Evolutionary conservation across 2,888 invertebrate genomes (phyloP), one percentile per base, ranked within the genome.

Genomic region (Drosophila colorata): DNA sequence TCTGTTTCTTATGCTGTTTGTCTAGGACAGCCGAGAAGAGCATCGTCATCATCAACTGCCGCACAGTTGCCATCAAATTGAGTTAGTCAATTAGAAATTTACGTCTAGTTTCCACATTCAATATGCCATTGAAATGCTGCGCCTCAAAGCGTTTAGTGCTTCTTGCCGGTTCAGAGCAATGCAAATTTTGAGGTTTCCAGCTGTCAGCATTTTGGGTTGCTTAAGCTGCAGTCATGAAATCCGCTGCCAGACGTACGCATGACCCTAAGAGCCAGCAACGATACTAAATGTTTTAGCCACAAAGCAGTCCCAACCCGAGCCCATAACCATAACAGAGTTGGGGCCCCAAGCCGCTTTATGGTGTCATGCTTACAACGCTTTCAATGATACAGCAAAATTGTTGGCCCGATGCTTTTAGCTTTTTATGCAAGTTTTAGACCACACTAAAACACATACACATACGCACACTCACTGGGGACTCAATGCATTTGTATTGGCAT

Each of bases 71-170:
- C 58, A 44, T 49, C 59, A 82, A 87, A 86, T 87, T 78, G 73
- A 82, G 82, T 87, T 87, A 87, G 82, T 87, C 88, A 87, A 88
- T 88, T 87, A 88, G 75, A 81, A 84, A 84, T 74, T 74, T 79
- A 59, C 68, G 61, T 77, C 48, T 57, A 70, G 71, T 74, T 69
- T 68, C 64, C 51, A 75, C 74, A 79, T 74, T 82, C 73, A 84
- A 82, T 80, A 74, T 66, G 73, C 69, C 68, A 70, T 73, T 56
- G 60, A 69, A 72, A 68, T 69, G 65, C 44, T 46, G 63, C 51
- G 48, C 41, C 41, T 40, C 38, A 52, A 48, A 58, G 55, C 69
- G 51, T 61, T 73, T 58, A 44, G 38, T 35, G 33, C 64, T 33
- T 43, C 35, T 28, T 65, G 57, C 16, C 46, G 51, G n/a, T 53